Evolutionary conservation across 2,797 vertebrate species (phyloP).

Genomic region (Sebastes oblongus): DNA sequence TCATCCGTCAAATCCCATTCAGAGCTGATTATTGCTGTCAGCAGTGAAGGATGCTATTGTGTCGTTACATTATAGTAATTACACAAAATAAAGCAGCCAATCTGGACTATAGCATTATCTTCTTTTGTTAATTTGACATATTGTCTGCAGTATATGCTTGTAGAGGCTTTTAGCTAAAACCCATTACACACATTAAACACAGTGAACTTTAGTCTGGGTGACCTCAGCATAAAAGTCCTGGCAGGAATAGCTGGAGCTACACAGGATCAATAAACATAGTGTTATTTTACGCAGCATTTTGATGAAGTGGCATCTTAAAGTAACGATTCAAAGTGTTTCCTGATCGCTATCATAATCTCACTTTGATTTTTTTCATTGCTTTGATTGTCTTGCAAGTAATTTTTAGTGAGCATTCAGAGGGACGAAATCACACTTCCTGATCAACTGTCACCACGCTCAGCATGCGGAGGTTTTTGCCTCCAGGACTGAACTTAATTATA

Average conservation of each 20-base stretch:
- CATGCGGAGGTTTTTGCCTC: slow-evolving; percentile 35
- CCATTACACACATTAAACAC: slow-evolving; percentile 3
- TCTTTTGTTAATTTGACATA: slow-evolving; percentile 16
- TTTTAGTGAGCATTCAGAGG: slow-evolving; percentile 30
- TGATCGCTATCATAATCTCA: background rate
- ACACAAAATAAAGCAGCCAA: slow-evolving; percentile 17
- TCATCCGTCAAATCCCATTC: slow-evolving; percentile 52
- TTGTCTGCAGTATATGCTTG: background rate
- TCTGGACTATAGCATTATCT: slow-evolving; percentile 10
- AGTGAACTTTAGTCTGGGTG: background rate
- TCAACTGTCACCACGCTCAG: slow-evolving; percentile 56
- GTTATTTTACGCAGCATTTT: background rate
- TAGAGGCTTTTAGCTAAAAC: slow-evolving; percentile 1
- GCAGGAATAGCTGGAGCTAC: background rate
- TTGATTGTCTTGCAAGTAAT: background rate
- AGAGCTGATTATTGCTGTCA: slow-evolving; percentile 30
- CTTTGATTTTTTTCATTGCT: background rate
- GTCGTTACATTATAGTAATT: slow-evolving; percentile 26
- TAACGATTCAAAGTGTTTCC: background rate
- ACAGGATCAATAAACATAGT: background rate
- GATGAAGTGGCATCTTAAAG: background rate
- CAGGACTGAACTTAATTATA: slow-evolving; percentile 53
- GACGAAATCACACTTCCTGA: slow-evolving; percentile 34
- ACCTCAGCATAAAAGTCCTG: slow-evolving; percentile 7
- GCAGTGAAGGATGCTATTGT: slow-evolving; percentile 9